Conservation (phyloP, 2,113 vertebrate genomes). For the Lampris megalopsis region DNA sequence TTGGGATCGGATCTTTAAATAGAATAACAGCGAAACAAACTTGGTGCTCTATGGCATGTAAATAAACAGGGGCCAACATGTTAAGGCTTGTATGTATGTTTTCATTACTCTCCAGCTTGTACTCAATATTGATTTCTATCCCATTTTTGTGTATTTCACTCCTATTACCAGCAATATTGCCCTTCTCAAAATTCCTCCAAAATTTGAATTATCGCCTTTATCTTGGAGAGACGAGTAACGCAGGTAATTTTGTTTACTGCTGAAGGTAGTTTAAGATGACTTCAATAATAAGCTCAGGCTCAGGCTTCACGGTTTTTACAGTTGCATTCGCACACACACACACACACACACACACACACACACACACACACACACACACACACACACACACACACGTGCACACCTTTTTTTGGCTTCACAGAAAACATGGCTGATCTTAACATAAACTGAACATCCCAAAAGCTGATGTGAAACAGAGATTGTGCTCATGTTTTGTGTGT, state of each 20-base stretch:
- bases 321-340: not conserved
- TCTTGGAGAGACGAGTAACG: constrained; percentile 28
- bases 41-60: not conserved
- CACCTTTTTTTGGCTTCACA: not conserved
- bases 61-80: not conserved
- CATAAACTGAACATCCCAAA: not conserved
- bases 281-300: not conserved
- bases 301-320: not conserved
- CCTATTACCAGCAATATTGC: constrained; percentile 6
- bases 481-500: constrained; percentile 20
- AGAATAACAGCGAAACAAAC: constrained; percentile 2
- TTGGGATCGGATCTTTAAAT: constrained; percentile 33
- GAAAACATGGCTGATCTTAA: not conserved
- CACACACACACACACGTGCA: too few species aligned
- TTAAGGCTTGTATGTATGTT: not conserved
- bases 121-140: constrained; percentile 5
- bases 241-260: constrained; percentile 6
- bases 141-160: constrained; percentile 10
- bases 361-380: not conserved
- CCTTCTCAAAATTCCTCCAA: not conserved
- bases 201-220: constrained; percentile 12
- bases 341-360: not conserved
- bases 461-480: not conserved
- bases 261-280: not conserved
- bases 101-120: constrained; percentile 10